Evolutionary conservation across 2,113 vertebrate genomes (phyloP).

Genomic region (Mastomys coucha): DNA sequence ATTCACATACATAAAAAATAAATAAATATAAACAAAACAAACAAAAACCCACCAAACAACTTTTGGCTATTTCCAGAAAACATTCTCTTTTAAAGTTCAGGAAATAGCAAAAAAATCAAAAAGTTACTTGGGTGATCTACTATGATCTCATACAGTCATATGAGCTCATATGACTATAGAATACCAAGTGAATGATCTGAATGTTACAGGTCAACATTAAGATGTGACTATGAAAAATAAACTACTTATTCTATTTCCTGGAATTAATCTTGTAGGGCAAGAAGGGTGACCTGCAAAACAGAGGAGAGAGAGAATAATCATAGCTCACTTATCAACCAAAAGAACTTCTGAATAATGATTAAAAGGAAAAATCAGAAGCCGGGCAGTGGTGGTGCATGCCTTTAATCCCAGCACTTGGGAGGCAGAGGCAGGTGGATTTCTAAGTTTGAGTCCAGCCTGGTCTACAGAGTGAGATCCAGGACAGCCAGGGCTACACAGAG

Average conservation of each 20-base stretch:
- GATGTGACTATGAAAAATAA: background rate
- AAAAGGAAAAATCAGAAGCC: background rate
- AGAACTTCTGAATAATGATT: background rate
- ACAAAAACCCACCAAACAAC: background rate
- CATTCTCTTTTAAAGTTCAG: background rate
- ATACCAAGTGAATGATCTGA: background rate
- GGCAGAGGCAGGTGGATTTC: no score
- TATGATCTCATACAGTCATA: no score
- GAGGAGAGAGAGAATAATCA: background rate
- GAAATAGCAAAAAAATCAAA: background rate
- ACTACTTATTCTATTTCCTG: background rate
- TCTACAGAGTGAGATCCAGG: no score
- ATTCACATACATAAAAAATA: background rate
- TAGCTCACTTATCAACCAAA: background rate
- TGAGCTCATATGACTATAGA: background rate
- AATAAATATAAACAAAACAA: background rate
- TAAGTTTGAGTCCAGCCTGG: no score
- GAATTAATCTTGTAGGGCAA: background rate
- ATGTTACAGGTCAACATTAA: background rate
- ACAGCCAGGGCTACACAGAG: no score
- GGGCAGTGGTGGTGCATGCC: no score
- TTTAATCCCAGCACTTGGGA: no score
- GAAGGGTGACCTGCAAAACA: background rate
- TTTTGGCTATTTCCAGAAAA: background rate
- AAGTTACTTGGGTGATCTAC: background rate